Percentiles rank a stretch among this genome's conserved stretches.
Evolutionary conservation across 2,888 invertebrate genomes (phyloP).

Genomic region (Acanthosoma haemorrhoidale): DNA sequence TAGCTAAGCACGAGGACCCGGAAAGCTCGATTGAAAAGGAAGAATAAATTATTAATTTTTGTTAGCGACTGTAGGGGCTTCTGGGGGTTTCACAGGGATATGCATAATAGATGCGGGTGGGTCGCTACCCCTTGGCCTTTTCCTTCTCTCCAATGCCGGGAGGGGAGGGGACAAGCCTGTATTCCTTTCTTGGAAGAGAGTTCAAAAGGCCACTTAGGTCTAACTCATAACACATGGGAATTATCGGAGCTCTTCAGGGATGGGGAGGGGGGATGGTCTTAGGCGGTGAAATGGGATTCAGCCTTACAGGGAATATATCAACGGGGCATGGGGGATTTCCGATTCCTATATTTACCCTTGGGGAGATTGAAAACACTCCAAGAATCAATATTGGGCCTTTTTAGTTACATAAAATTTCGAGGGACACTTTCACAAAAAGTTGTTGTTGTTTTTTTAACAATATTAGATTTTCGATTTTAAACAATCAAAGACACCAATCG

Average conservation of each 20-base stretch:
- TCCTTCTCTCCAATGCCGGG: not conserved
- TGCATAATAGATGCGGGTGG: not conserved
- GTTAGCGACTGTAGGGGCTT: too few relatives aligned
- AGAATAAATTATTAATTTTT: not conserved
- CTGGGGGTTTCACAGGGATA: not conserved
- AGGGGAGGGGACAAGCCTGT: not conserved
- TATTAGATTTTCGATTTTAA: too few relatives aligned
- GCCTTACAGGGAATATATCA: not conserved
- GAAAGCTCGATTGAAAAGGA: too few relatives aligned
- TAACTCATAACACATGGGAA: slow-evolving; percentile 5
- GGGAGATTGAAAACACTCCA: not conserved
- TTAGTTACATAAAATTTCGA: too few relatives aligned
- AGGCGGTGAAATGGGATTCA: too few relatives aligned
- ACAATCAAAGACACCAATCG: too few relatives aligned
- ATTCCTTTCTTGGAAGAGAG: not conserved
- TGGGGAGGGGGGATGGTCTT: not conserved
- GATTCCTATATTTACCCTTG: not conserved
- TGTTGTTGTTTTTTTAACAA: too few relatives aligned
- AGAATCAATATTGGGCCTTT: not conserved
- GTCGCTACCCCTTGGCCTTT: not conserved
- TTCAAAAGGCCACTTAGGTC: slow-evolving; percentile 5
- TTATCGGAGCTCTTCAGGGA: not conserved
- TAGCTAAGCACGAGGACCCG: too few relatives aligned
- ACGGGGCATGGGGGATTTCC: not conserved
- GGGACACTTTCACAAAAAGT: too few relatives aligned